These are phyloP conservation scores for Chouioia cunea DNA, from an alignment of 2,888 invertebrate genomes.

Conservation along the genomic window DNA sequence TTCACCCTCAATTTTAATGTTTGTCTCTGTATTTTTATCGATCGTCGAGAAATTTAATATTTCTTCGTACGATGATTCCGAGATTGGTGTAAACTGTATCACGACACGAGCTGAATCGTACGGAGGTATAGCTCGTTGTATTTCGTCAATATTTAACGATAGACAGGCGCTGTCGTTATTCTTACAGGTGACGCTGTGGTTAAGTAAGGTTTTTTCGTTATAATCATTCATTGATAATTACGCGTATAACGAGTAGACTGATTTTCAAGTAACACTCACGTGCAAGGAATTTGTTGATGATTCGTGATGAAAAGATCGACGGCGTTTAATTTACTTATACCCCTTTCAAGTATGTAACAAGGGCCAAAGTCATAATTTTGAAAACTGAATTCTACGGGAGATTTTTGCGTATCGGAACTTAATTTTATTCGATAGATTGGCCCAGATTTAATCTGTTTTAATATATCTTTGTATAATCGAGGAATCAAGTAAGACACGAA, in stretches of 20 bases:
- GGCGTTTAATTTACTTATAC: slow-evolving; percentile 54
- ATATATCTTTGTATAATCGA: background rate
- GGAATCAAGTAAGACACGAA: background rate
- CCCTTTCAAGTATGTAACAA: slow-evolving; percentile 70
- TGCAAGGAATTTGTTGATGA: slow-evolving; percentile 57
- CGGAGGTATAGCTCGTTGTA: slow-evolving; percentile 67
- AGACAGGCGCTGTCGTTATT: slow-evolving; percentile 70
- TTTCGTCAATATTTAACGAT: slow-evolving; percentile 68
- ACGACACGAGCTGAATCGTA: slow-evolving; percentile 68
- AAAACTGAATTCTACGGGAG: slow-evolving; percentile 75
- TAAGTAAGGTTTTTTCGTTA: background rate
- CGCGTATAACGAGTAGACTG: slow-evolving; percentile 9
- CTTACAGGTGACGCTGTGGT: slow-evolving; percentile 70
- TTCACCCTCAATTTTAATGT: slow-evolving; percentile 72
- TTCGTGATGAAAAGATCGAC: slow-evolving; percentile 65
- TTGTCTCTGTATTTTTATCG: slow-evolving; percentile 70
- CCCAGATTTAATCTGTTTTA: slow-evolving; percentile 74
- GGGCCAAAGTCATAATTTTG: slow-evolving; percentile 76
- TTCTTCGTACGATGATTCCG: slow-evolving; percentile 70
- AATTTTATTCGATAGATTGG: slow-evolving; percentile 74
- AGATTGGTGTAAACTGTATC: slow-evolving; percentile 73
- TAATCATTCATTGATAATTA: background rate
- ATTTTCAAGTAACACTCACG: slow-evolving; percentile 56
- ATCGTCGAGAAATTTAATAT: slow-evolving; percentile 70
- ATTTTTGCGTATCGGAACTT: slow-evolving; percentile 73